A percentile compares a stretch with the other conserved stretches of the same genome.
phyloP scores from a whole-genome alignment of 2,113 vertebrate genomes.

The Pipra filicauda region DNA sequence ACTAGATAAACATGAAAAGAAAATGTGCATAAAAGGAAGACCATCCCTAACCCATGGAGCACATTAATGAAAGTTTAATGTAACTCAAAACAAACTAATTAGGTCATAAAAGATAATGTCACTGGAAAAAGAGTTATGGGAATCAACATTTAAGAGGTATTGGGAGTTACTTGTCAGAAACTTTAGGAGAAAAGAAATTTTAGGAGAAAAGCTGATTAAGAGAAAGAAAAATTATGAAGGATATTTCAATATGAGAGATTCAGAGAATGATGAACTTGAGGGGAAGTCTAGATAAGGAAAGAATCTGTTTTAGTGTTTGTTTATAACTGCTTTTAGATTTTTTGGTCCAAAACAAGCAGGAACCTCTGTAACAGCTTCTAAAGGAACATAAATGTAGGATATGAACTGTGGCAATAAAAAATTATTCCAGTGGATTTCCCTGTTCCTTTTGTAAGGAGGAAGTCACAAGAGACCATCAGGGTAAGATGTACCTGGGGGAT shows the following conservation, averaged over 20 bases:
- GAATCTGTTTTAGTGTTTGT: not conserved
- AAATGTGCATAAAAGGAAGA: not conserved
- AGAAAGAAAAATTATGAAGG: not conserved
- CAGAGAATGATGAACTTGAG: not conserved
- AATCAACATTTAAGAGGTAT: not conserved
- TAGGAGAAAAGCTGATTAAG: not conserved
- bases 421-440: not conserved
- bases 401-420: not conserved
- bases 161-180: not conserved
- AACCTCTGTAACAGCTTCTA: not conserved
- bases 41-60: not conserved
- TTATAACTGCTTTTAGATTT: not conserved
- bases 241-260: not conserved
- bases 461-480: not conserved
- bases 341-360: not conserved
- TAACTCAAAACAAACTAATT: not conserved
- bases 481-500: not conserved
- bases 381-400: not conserved
- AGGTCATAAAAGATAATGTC: not conserved
- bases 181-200: not conserved
- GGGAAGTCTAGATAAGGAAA: not conserved
- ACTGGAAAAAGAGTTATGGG: not conserved
- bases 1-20: not conserved
- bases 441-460: not conserved
- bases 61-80: not conserved